Conservation (phyloP, 1,140 invertebrate genomes). For the Marisa cornuarietis region DNA sequence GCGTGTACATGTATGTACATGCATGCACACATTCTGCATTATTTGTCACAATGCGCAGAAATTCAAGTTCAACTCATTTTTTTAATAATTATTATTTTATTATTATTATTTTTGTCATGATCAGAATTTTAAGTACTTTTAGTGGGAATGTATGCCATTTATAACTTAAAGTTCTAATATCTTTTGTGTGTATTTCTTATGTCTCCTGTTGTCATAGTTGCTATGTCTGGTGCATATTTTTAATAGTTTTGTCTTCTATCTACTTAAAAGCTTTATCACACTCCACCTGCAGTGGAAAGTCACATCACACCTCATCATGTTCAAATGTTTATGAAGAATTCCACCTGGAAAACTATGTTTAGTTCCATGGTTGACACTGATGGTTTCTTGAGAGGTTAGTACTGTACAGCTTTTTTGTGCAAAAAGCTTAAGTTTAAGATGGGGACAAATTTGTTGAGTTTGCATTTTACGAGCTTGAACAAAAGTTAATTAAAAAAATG, state of each 20-base stretch:
- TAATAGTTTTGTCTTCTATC: background rate
- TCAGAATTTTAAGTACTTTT: background rate
- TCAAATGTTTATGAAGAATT: slow-evolving; percentile 28
- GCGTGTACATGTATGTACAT: too few relatives aligned
- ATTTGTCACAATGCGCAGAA: too few relatives aligned
- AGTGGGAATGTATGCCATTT: background rate
- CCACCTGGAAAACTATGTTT: slow-evolving; percentile 28
- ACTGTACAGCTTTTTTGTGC: too few relatives aligned
- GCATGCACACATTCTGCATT: too few relatives aligned
- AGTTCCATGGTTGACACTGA: slow-evolving; percentile 22
- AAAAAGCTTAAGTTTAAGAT: background rate
- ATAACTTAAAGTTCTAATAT: too few relatives aligned
- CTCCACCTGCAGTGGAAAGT: slow-evolving; percentile 37
- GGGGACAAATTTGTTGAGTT: background rate
- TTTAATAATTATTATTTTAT: too few relatives aligned
- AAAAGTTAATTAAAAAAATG: too few relatives aligned
- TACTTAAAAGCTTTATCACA: slow-evolving; percentile 44
- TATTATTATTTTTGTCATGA: background rate
- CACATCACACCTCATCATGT: slow-evolving; percentile 27
- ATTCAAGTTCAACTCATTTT: too few relatives aligned
- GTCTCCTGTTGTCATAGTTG: too few relatives aligned
- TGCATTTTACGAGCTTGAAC: background rate
- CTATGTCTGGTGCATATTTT: background rate
- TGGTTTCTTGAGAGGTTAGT: slow-evolving; percentile 39
- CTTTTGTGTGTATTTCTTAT: background rate